phyloP scores from a whole-genome alignment of 2,113 vertebrate species.

The Ceyx cyanopectus region DNA sequence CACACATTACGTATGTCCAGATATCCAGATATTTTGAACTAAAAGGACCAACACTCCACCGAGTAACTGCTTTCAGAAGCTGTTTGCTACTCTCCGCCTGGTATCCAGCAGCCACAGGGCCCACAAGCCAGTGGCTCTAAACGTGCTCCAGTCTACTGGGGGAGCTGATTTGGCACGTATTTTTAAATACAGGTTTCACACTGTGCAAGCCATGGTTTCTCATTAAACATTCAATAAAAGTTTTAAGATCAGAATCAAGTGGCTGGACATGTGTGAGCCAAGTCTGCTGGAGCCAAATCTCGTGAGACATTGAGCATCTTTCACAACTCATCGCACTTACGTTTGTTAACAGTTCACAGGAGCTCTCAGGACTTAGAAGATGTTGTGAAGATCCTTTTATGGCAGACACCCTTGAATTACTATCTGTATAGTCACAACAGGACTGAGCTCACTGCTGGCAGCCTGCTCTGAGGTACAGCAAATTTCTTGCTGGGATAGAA shows the following conservation, averaged over 20 bases:
- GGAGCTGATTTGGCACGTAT: neutral
- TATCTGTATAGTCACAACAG: fast-evolving
- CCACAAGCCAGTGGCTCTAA: fast-evolving
- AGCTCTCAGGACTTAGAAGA: neutral
- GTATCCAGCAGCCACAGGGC: neutral
- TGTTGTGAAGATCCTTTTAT: neutral
- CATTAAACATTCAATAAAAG: neutral
- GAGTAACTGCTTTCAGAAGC: neutral
- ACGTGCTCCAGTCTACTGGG: neutral
- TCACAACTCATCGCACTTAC: neutral
- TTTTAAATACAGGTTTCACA: neutral
- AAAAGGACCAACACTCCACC: neutral
- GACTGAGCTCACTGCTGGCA: neutral
- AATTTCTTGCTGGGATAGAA: neutral
- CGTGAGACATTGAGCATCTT: neutral
- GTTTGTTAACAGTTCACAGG: neutral
- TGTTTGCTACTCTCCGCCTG: neutral
- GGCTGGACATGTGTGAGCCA: neutral
- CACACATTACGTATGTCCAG: fast-evolving
- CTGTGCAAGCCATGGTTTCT: neutral
- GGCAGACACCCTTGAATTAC: neutral
- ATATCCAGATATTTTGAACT: neutral
- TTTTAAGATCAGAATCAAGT: neutral
- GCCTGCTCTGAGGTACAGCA: neutral
- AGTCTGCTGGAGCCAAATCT: neutral